Percentiles rank a stretch among this genome's conserved stretches.
Evolutionary conservation across 2,113 vertebrate genomes (phyloP).

Genomic region (Silurus asotus): DNA sequence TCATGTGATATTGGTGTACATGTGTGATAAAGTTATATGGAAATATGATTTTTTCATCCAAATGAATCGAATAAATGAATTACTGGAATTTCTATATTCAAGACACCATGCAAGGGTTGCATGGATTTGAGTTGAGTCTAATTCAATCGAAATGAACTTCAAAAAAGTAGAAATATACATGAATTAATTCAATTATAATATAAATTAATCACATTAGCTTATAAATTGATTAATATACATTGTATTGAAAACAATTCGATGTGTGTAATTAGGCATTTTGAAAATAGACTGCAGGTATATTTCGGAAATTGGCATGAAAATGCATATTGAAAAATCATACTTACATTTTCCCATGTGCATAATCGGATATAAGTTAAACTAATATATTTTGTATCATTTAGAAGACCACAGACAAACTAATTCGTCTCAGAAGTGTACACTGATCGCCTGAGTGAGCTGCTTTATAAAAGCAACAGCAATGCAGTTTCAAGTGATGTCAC

Average conservation of each 20-base stretch:
- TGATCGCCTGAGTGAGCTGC: slow-evolving; percentile 49
- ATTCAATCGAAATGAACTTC: background rate
- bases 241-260: background rate
- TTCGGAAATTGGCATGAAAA: background rate
- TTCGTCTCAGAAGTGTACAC: slow-evolving; percentile 40
- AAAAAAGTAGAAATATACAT: background rate
- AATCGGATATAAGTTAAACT: slow-evolving; percentile 20
- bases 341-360: slow-evolving; percentile 79
- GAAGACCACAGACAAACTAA: slow-evolving; percentile 3
- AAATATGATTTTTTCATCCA: background rate
- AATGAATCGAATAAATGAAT: background rate
- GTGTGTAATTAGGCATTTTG: background rate
- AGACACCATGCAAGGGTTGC: background rate
- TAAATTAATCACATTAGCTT: background rate
- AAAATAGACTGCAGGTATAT: background rate
- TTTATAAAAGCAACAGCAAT: slow-evolving; percentile 64
- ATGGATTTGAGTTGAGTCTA: background rate
- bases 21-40: background rate
- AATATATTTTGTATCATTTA: slow-evolving; percentile 8
- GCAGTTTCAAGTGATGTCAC: slow-evolving; percentile 65
- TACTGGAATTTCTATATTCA: background rate
- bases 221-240: background rate
- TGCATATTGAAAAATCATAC: slow-evolving; percentile 55
- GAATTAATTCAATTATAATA: background rate
- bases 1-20: background rate